These are phyloP conservation scores for Recurvirostra avosetta DNA, from an alignment of 2,113 vertebrate genomes.

Conservation along the genomic window DNA sequence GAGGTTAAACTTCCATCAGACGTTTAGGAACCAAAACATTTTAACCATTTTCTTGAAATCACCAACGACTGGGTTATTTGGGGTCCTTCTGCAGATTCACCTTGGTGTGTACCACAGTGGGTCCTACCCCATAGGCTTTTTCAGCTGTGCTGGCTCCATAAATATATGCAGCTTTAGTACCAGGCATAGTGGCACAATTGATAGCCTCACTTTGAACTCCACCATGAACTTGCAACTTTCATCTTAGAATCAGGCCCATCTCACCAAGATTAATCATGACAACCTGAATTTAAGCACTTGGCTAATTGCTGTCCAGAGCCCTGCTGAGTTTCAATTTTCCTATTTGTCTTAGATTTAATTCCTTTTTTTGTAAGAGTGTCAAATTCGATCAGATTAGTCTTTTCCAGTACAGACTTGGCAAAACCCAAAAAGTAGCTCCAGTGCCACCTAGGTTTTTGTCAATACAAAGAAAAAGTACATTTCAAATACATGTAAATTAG, in stretches of 20 bases:
- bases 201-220: background rate
- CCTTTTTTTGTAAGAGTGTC: background rate
- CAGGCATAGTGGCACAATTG: fast-evolving
- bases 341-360: background rate
- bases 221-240: background rate
- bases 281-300: background rate
- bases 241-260: background rate
- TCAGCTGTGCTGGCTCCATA: background rate
- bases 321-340: slow-evolving; percentile 8
- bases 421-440: background rate
- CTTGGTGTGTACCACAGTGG: background rate
- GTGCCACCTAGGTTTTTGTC: background rate
- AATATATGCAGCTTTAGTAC: background rate
- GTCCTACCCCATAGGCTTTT: background rate
- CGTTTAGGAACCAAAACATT: background rate
- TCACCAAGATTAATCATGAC: background rate
- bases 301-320: background rate
- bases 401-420: background rate
- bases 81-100: background rate
- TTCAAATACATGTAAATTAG: background rate
- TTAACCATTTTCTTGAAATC: background rate
- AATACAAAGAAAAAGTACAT: background rate
- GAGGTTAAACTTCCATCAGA: background rate
- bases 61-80: background rate
- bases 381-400: background rate